A percentile compares a stretch with the other conserved stretches of the same genome.
Conservation (phyloP, 2,113 vertebrate species). For the Petroica traversi region DNA sequence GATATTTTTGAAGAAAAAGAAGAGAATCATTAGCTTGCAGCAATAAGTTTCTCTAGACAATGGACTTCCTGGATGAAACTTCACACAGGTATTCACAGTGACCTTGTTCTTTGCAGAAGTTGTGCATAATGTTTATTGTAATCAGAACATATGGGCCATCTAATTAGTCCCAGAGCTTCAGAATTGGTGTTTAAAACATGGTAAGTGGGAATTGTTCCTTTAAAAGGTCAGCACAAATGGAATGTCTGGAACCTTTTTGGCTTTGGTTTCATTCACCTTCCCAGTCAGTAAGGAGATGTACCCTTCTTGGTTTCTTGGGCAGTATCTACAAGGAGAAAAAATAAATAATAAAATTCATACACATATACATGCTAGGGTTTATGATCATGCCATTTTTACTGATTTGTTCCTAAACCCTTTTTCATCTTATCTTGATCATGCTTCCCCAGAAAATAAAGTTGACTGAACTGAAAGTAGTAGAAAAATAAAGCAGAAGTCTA, state of each 20-base stretch:
- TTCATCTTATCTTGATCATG: background rate
- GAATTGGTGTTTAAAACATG: background rate
- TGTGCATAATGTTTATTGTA: background rate
- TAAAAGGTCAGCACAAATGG: background rate
- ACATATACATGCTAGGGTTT: background rate
- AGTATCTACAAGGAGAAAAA: background rate
- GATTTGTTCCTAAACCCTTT: background rate
- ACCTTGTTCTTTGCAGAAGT: background rate
- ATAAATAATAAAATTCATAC: background rate
- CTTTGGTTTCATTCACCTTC: background rate
- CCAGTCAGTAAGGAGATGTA: background rate
- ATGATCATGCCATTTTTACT: background rate
- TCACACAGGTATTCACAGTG: background rate
- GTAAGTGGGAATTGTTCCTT: background rate
- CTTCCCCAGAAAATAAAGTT: background rate
- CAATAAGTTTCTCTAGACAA: background rate
- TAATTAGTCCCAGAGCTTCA: slow-evolving; percentile 49
- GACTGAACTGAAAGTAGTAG: background rate
- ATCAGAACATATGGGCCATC: background rate
- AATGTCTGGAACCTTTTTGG: background rate
- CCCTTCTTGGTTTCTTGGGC: background rate
- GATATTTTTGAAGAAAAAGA: background rate
- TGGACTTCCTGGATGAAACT: background rate
- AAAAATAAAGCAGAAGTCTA: background rate
- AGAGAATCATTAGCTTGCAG: background rate